Evolutionary conservation across 2,888 invertebrate species (phyloP).

Genomic region (Athrips mouffetella): DNA sequence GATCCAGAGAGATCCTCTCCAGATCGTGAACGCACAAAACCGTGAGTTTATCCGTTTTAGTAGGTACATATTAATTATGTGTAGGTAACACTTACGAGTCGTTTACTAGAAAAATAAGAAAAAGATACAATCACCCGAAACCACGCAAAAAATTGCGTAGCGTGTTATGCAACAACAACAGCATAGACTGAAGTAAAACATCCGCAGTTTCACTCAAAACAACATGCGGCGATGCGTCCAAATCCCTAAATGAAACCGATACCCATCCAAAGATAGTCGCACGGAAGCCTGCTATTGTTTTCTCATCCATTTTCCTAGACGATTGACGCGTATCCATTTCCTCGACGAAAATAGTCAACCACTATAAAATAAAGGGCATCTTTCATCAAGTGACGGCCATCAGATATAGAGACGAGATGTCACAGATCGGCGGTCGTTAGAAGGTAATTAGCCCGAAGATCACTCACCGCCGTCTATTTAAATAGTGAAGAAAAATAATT

Average conservation of each 20-base stretch:
- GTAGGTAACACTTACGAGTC: too few relatives aligned
- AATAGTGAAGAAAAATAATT: constrained; percentile 56
- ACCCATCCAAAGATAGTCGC: constrained; percentile 56
- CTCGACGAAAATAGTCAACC: constrained; percentile 61
- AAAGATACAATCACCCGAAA: neutral
- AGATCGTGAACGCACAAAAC: too few relatives aligned
- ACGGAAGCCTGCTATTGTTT: constrained; percentile 63
- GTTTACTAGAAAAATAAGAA: neutral
- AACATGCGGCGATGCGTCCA: constrained; percentile 2
- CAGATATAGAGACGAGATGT: constrained; percentile 62
- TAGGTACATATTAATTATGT: too few relatives aligned
- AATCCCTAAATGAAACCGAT: constrained; percentile 44
- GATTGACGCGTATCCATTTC: constrained; percentile 76
- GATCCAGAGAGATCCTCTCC: too few relatives aligned
- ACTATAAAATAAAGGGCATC: constrained; percentile 74
- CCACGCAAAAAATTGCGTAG: neutral
- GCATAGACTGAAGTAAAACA: too few relatives aligned
- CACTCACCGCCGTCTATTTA: constrained; percentile 67
- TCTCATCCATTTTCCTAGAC: constrained; percentile 53
- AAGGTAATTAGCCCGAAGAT: constrained; percentile 73
- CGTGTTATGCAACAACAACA: neutral
- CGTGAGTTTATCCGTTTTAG: too few relatives aligned
- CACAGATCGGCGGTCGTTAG: constrained; percentile 72
- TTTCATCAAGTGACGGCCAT: constrained; percentile 59
- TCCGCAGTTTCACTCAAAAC: neutral